phyloP scores from a whole-genome alignment of 2,113 vertebrate species.

The Mystacornis crossleyi region DNA sequence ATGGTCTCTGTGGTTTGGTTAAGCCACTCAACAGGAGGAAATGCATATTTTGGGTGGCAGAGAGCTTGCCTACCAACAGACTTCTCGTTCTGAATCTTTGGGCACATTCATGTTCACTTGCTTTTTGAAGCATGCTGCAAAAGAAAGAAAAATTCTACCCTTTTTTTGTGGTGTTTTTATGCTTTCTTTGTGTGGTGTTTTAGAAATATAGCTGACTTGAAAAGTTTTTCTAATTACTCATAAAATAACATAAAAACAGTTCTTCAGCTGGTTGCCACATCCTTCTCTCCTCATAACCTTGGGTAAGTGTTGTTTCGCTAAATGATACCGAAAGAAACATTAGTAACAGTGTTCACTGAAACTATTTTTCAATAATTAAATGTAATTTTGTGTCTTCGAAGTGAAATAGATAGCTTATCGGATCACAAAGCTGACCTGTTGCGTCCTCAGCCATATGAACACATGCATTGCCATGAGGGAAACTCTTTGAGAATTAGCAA shows the following conservation, averaged over 20 bases:
- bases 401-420: background rate
- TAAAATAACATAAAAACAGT: background rate
- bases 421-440: background rate
- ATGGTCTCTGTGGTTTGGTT: background rate
- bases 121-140: background rate
- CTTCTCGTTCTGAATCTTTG: background rate
- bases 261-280: background rate
- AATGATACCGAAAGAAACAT: rapidly evolving
- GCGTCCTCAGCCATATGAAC: background rate
- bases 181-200: background rate
- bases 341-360: background rate
- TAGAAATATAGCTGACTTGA: background rate
- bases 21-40: background rate
- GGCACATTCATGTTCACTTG: background rate
- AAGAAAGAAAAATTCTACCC: background rate
- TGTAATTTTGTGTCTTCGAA: background rate
- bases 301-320: background rate
- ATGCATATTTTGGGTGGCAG: background rate
- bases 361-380: background rate
- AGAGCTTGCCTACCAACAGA: background rate
- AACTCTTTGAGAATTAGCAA: background rate
- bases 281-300: background rate
- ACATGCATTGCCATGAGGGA: background rate
- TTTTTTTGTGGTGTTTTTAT: background rate
- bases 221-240: background rate